Evolutionary conservation across 2,113 vertebrate species (phyloP).

Genomic region (Cinclus cinclus): DNA sequence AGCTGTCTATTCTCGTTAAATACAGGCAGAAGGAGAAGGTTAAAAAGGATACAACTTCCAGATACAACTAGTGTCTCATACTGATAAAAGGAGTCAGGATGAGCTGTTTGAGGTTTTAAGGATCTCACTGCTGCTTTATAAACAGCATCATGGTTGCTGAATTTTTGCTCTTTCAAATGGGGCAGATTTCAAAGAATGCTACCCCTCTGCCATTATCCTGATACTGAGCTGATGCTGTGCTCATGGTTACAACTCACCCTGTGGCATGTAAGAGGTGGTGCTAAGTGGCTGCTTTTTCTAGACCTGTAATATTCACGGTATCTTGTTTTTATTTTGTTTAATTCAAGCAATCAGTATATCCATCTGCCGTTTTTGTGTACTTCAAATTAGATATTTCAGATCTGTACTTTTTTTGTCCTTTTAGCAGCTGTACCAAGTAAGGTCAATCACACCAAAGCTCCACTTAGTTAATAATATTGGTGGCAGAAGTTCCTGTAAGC

Average conservation of each 20-base stretch:
- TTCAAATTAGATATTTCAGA: background rate
- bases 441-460: background rate
- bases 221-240: background rate
- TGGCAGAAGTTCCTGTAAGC: background rate
- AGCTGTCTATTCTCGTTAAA: background rate
- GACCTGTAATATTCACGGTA: background rate
- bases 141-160: background rate
- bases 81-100: background rate
- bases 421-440: background rate
- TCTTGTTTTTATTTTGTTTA: background rate
- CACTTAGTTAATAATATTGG: rapidly evolving
- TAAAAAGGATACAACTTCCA: background rate
- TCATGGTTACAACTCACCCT: background rate
- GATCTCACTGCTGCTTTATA: background rate
- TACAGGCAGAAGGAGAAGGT: background rate
- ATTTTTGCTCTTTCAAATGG: background rate
- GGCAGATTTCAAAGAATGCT: background rate
- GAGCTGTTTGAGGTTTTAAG: background rate
- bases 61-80: background rate
- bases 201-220: background rate
- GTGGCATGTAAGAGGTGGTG: background rate
- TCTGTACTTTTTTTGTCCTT: background rate
- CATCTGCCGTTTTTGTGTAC: background rate
- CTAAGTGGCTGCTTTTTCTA: background rate
- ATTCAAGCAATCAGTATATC: background rate